A percentile compares a stretch with the other conserved stretches of the same genome.
These are phyloP conservation scores for Meandrina meandrites DNA, from an alignment of 92 coral and sea anemone species.

Conservation along the genomic window DNA sequence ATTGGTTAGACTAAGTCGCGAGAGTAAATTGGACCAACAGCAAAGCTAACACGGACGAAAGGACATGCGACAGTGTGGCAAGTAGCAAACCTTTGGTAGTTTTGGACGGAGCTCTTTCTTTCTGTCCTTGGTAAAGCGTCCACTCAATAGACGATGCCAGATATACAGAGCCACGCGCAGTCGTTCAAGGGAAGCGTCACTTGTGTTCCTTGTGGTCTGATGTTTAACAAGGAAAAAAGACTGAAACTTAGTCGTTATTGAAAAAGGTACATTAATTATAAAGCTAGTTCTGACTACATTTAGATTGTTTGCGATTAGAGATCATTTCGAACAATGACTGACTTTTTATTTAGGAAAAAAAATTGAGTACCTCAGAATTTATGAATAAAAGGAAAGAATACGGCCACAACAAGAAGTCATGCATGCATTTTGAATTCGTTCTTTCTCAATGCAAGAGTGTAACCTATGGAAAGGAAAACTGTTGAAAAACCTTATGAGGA, in stretches of 20 bases:
- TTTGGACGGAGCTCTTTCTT: conserved; percentile 69
- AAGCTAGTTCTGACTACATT: background rate
- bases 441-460: too few relatives aligned
- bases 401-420: background rate
- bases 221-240: background rate
- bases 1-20: background rate
- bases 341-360: too few relatives aligned
- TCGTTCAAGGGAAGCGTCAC: conserved; percentile 11
- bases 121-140: conserved; percentile 60
- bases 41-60: background rate
- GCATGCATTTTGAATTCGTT: too few relatives aligned
- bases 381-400: background rate
- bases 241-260: background rate
- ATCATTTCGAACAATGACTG: too few relatives aligned
- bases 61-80: background rate
- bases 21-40: background rate
- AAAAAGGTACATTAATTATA: background rate
- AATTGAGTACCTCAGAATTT: too few relatives aligned
- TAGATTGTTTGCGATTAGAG: background rate
- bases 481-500: too few relatives aligned
- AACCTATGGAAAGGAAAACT: too few relatives aligned
- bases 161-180: conserved; percentile 58
- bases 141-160: conserved; percentile 68
- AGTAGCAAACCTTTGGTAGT: conserved; percentile 59
- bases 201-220: conserved; percentile 39